Evolutionary conservation across 1,140 invertebrate genomes (phyloP), one percentile per base, ranked within the genome.

Genomic region (Nylanderia fulva): DNA sequence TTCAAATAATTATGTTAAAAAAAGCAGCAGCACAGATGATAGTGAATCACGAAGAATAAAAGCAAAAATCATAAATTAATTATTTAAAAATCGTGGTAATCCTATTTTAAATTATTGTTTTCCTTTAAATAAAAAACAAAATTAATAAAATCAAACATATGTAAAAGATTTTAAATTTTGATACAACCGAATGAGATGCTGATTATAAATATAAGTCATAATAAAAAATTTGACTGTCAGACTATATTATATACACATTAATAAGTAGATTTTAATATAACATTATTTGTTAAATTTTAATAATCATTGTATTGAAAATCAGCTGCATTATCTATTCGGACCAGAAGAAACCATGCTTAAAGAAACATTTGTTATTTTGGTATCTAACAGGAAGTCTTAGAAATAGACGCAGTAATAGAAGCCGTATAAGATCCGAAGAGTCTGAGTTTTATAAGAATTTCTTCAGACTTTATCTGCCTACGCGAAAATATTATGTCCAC

Each of bases 1-100:
- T n/a, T n/a, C n/a, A n/a, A n/a, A n/a, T n/a, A n/a, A 86, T 79
- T 39, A 58, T 29, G 18, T 36, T 71, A 45, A 71, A 71, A 71
- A 75, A 24, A 45, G 24, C 39, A 63, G 27, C 27, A 29, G 4
- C 27, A 4, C 9, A 4, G 8, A 86, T 68, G 54, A 74, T 27
- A 42, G 18, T 48, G 8, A 21, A 27, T 75, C 15, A 48, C 39
- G 45, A 82, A 33, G 13, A 60, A 45, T 21, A 1, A 39, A 21
- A 42, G 24, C 5, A 21, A 36, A 74, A 48, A 45, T 72, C 21
- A 18, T 13, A 24, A 54, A 11, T 74, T 56, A 8, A 15, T 74
- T 33, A 29, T 18, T 82, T 42, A 6, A 83, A 39, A 45, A 45
- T 60, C 2, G n/a, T 29, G n/a, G 3, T 21, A 15, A 66, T 15